Percentiles rank a stretch among this genome's conserved stretches.
These are phyloP conservation scores for Tribolium freemani DNA, from an alignment of 2,888 invertebrate species.

Conservation along the genomic window DNA sequence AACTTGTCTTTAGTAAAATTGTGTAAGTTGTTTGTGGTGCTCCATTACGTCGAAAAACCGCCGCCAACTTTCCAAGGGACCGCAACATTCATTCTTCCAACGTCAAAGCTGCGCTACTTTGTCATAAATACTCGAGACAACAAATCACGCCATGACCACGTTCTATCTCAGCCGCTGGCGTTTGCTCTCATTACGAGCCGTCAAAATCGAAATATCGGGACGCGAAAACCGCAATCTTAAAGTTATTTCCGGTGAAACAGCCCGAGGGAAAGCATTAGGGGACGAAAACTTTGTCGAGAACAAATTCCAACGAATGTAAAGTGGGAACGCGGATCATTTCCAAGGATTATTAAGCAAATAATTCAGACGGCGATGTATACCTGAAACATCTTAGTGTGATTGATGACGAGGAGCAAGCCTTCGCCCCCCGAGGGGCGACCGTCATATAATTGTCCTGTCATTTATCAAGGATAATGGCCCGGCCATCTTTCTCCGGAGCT, in stretches of 20 bases:
- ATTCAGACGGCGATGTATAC: slow-evolving; percentile 50
- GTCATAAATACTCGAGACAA: slow-evolving; percentile 12
- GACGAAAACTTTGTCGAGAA: slow-evolving; percentile 46
- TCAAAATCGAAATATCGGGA: slow-evolving; percentile 5
- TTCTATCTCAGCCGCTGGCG: slow-evolving; percentile 3
- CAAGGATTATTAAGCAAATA: slow-evolving; percentile 55
- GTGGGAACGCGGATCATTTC: slow-evolving; percentile 48
- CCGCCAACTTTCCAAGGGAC: slow-evolving; percentile 10
- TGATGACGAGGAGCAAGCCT: slow-evolving; percentile 47
- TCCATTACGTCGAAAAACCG: slow-evolving; percentile 10
- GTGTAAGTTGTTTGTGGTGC: slow-evolving; percentile 9
- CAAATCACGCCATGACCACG: slow-evolving; percentile 23
- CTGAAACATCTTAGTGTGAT: slow-evolving; percentile 46
- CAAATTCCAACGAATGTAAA: slow-evolving; percentile 48
- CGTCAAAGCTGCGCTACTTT: slow-evolving; percentile 14
- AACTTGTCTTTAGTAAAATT: slow-evolving; percentile 48
- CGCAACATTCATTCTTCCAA: slow-evolving; percentile 14
- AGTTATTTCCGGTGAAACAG: slow-evolving; percentile 30
- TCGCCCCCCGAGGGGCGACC: slow-evolving; percentile 22
- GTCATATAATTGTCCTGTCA: slow-evolving; percentile 64
- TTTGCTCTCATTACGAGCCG: background rate
- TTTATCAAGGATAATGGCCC: slow-evolving; percentile 64
- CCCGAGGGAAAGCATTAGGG: slow-evolving; percentile 42
- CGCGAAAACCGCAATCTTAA: slow-evolving; percentile 32
- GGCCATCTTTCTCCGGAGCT: slow-evolving; percentile 51